Base-by-base conservation (phyloP, 2,888 invertebrate species). In the Nebria salina region DNA sequence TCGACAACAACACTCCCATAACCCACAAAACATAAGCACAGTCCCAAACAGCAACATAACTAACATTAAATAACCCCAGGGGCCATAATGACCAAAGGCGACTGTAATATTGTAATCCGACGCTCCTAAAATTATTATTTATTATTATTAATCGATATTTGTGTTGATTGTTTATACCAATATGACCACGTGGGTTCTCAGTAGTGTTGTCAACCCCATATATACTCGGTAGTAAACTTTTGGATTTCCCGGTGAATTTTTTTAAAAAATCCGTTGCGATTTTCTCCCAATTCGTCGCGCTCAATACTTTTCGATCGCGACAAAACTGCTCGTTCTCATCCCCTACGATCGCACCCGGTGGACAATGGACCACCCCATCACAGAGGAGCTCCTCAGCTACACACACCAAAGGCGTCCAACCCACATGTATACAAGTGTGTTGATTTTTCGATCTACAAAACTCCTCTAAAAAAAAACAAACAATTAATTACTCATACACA, bases 21-120 rank as follows among this genome's bases (percentile, higher is more conserved):
- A 90, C 20, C 94, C 90, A 85, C 94, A 94, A 88, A 94, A 92
- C 89, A 94, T 91, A 84, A 94, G 90, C 66, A 94, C 92, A 11
- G 93, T 92, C 26, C 93, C 93, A 86, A 93, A 94, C 83, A 94
- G 91, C 65, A 94, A 88, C 92, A 94, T 93, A 76, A 93, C 94
- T 77, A 94, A 90, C 87, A 94, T 93, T 65, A 94, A 89, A 86
- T 94, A 94, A 84, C 94, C 94, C 94, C 94, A 94, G 0, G 94
- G 93, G 0, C 94, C 94, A 86, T 94, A 94, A 78, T 93, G 93
- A 82, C 93, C 92, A 83, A 94, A 88, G 72, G 93, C 93, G 8
- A 92, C 92, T 11, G 90, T 89, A 13, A 90, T 85, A 1, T 89
- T 88, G n/a, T 86, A 20, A 20, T 20, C 20, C 86, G 7, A 20